Conservation (phyloP, 2,113 vertebrate genomes). For the Carettochelys insculpta region DNA sequence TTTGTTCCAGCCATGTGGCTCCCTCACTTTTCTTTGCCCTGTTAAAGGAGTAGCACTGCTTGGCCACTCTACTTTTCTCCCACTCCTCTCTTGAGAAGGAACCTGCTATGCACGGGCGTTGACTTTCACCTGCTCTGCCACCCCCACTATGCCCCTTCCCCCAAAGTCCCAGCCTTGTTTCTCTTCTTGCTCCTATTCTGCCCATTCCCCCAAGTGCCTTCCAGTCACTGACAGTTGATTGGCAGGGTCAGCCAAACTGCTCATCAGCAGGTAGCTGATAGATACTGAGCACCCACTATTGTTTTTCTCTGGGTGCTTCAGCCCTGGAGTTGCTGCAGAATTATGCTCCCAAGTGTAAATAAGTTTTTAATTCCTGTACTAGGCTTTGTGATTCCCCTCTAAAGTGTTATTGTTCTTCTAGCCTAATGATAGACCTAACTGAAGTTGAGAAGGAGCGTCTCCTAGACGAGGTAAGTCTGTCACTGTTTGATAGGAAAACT, state of each 20-base stretch:
- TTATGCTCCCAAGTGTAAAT: neutral
- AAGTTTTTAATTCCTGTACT: neutral
- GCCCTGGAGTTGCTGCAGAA: neutral
- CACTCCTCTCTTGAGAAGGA: neutral
- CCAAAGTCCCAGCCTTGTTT: too few species aligned
- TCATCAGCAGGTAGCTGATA: too few species aligned
- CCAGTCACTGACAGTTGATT: too few species aligned
- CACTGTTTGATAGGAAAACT: neutral
- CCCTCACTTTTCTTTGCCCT: neutral
- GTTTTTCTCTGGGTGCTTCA: too few species aligned
- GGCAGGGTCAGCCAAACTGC: too few species aligned
- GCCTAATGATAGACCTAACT: conserved; percentile 83
- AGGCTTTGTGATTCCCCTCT: neutral
- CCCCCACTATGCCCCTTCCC: too few species aligned
- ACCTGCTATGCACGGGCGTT: neutral
- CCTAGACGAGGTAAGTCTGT: conserved; percentile 86
- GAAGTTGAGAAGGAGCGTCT: conserved; percentile 89
- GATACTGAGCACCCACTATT: too few species aligned
- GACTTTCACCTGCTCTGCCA: neutral
- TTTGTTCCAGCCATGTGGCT: neutral
- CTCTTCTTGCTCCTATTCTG: too few species aligned
- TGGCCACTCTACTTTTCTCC: conserved; percentile 6
- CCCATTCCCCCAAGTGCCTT: too few species aligned
- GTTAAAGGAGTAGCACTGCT: neutral
- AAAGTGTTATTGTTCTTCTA: conserved; percentile 63